Percentiles rank a stretch among this genome's conserved stretches.
These are phyloP conservation scores for Trachelus stipa DNA, from an alignment of 2,888 invertebrate genomes.

Conservation along the genomic window DNA sequence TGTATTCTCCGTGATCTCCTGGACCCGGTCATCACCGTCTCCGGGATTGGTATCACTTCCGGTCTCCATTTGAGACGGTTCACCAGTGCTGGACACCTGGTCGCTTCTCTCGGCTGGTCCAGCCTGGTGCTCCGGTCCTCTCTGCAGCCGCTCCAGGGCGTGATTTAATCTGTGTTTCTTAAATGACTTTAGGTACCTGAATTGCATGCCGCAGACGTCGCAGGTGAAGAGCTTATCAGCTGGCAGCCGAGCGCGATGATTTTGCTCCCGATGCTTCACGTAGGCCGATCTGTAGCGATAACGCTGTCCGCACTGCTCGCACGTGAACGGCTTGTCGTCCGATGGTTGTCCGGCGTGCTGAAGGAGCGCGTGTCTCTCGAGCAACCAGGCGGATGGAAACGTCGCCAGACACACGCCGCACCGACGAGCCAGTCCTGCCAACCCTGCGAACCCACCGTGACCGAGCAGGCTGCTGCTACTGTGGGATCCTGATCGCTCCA, in stretches of 20 bases:
- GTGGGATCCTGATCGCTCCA: constrained; percentile 54
- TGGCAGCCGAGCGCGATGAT: constrained; percentile 86
- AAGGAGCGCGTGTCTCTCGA: constrained; percentile 86
- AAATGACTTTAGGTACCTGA: constrained; percentile 88
- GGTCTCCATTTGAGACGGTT: constrained; percentile 71
- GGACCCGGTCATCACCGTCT: constrained; percentile 59
- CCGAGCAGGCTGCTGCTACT: constrained; percentile 61
- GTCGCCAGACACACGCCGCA: constrained; percentile 88
- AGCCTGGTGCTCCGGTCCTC: constrained; percentile 60
- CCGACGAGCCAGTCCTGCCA: constrained; percentile 68
- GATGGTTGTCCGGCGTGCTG: constrained; percentile 79
- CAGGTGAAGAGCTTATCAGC: constrained; percentile 92
- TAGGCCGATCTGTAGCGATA: constrained; percentile 89
- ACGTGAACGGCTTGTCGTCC: constrained; percentile 90
- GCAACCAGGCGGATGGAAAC: constrained; percentile 88
- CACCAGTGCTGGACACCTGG: constrained; percentile 80
- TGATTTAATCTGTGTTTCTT: constrained; percentile 91
- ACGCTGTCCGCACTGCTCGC: constrained; percentile 91
- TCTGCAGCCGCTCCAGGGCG: constrained; percentile 84
- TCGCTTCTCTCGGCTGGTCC: constrained; percentile 70
- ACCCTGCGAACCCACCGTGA: constrained; percentile 52
- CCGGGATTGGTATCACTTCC: constrained; percentile 70
- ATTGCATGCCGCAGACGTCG: constrained; percentile 93
- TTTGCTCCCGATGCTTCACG: constrained; percentile 87
- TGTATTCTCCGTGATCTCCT: constrained; percentile 36